A percentile compares a stretch with the other conserved stretches of the same genome.
Evolutionary conservation across 2,888 invertebrate species (phyloP).

Genomic region (Tetheella fluctuosa): DNA sequence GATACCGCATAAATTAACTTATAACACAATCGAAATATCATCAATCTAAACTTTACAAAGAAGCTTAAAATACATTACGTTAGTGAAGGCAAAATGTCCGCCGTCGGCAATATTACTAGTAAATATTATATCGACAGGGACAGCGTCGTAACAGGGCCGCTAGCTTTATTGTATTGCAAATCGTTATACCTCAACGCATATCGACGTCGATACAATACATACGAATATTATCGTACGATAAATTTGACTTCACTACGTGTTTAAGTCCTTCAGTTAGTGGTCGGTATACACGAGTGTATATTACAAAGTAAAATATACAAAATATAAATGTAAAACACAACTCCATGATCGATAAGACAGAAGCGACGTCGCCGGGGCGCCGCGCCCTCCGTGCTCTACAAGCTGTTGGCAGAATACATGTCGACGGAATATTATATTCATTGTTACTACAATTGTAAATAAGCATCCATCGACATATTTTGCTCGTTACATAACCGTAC

Average conservation of each 20-base stretch:
- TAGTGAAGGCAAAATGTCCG: slow-evolving; percentile 24
- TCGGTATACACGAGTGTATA: slow-evolving; percentile 19
- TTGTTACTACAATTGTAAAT: background rate
- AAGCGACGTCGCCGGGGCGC: background rate
- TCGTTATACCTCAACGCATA: background rate
- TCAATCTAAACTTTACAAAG: slow-evolving; percentile 19
- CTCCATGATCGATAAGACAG: background rate
- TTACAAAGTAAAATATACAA: slow-evolving; percentile 45
- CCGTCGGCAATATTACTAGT: background rate
- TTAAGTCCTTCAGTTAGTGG: slow-evolving; percentile 6
- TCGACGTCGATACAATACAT: slow-evolving; percentile 19
- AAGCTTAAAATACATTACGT: slow-evolving; percentile 37
- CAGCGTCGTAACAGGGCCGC: background rate
- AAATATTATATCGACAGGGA: background rate
- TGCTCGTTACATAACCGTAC: background rate
- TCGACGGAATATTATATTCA: background rate
- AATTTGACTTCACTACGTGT: background rate
- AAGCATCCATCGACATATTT: background rate
- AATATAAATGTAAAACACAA: slow-evolving; percentile 20
- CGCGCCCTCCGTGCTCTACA: background rate
- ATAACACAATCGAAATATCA: slow-evolving; percentile 20
- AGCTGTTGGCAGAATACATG: background rate
- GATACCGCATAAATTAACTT: slow-evolving; percentile 25
- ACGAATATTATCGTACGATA: background rate
- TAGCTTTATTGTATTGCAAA: background rate